These are phyloP conservation scores for Leucopsar rothschildi DNA, from an alignment of 2,113 vertebrate species.

Conservation along the genomic window DNA sequence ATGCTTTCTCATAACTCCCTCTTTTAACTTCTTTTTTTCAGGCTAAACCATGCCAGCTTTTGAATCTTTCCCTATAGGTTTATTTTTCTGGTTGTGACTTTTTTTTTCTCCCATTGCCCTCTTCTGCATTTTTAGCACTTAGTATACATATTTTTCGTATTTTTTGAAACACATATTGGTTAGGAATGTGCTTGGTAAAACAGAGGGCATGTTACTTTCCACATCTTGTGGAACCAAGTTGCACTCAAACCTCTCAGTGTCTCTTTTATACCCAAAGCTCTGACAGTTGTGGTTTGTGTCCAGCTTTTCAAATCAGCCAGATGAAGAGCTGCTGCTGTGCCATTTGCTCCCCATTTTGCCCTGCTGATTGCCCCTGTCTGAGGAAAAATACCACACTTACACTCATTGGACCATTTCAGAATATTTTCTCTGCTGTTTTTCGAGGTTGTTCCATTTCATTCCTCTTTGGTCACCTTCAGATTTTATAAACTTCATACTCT, in stretches of 20 bases:
- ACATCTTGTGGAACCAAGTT: neutral
- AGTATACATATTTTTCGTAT: neutral
- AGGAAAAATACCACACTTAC: neutral
- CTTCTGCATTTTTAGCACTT: neutral
- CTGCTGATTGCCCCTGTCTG: neutral
- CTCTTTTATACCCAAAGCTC: neutral
- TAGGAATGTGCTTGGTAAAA: neutral
- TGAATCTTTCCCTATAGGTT: neutral
- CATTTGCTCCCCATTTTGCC: neutral
- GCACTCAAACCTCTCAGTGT: accelerated
- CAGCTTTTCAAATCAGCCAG: neutral
- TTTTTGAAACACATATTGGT: neutral
- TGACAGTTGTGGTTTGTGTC: neutral
- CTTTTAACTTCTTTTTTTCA: neutral
- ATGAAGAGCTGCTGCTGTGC: neutral
- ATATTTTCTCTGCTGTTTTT: neutral
- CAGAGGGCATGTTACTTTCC: neutral
- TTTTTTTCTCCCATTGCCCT: neutral
- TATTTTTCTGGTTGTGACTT: neutral
- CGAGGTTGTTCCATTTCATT: neutral
- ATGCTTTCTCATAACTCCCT: neutral
- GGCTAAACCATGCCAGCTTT: neutral
- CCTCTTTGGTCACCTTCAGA: neutral
- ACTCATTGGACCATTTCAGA: neutral
- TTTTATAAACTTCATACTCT: neutral